These are phyloP conservation scores for Connochaetes taurinus DNA, from an alignment of 2,113 vertebrate genomes.

Conservation along the genomic window DNA sequence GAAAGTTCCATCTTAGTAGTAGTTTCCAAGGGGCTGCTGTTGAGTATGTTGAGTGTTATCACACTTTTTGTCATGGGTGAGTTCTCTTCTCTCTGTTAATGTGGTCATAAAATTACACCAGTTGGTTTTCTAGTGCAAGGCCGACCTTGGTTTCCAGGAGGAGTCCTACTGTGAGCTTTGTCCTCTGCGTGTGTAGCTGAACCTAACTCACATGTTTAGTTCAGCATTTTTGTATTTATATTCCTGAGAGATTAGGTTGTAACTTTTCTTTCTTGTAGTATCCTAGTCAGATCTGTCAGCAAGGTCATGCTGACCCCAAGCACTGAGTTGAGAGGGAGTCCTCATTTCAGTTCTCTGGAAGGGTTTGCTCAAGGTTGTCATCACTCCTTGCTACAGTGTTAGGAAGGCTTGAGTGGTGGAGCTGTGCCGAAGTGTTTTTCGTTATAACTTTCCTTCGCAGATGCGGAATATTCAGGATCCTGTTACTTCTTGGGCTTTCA, in stretches of 20 bases:
- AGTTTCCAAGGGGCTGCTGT: not conserved
- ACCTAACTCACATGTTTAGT: not conserved
- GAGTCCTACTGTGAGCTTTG: not conserved
- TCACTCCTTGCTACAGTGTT: accelerated
- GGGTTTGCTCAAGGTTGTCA: accelerated
- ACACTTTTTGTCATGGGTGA: not conserved
- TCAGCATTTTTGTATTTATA: not conserved
- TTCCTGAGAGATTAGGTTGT: not conserved
- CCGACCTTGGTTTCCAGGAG: accelerated
- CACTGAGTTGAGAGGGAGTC: not conserved
- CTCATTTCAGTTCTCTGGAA: not conserved
- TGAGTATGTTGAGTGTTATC: too few species aligned
- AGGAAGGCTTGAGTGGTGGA: accelerated
- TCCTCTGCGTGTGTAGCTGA: not conserved
- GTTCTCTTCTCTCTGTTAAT: not conserved
- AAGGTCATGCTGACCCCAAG: accelerated
- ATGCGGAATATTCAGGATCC: not conserved
- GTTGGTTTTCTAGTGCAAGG: not conserved
- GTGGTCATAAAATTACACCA: accelerated
- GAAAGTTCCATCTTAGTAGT: too few species aligned
- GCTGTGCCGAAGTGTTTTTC: accelerated
- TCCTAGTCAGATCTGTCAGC: not conserved
- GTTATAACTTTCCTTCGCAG: not conserved
- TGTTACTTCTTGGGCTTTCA: not conserved
- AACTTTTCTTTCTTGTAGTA: too few species aligned